Base-by-base conservation (phyloP, 1,140 invertebrate genomes). In the Steinernema feltiae region DNA sequence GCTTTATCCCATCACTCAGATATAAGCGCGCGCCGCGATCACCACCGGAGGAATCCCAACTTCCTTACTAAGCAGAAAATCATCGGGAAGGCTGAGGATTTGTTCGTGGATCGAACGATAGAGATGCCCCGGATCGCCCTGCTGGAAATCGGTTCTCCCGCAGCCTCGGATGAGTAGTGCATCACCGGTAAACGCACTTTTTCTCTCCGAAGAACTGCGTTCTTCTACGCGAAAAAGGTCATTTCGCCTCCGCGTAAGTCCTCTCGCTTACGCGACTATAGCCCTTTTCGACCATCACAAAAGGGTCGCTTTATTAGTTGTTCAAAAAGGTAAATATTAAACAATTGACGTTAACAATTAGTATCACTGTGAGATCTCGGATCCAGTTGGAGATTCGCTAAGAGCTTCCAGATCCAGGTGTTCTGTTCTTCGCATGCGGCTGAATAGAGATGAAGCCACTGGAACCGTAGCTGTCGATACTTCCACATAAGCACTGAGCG, bases 111-210 rank as follows among this genome's bases (percentile, higher is more conserved):
- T 93, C 27, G 94, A 97, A 30, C 93, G 88, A 87, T 97, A 99
- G 0, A 99, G 89, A 48, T 84, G 90, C 70, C 89, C 88, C 0
- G 95, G 82, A 77, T 91, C 90, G 88, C 89, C 90, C 86, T 89
- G 85, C 82, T 91, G 90, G 83, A 91, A 91, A 83, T 91, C 90
- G 31, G 90, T 91, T 70, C 90, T 81, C 32, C 90, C 90, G 87
- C 90, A 91, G 0, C 90, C 90, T 74, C 96, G 89, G 80, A 98
- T 95, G 3, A 99, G 88, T 0, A 99, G 86, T 0, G 95, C 91
- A 89, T 99, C 97, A 0, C 97, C 97, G 0, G 97, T 99, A 84
- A 99, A 98, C 0, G 92, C n/a, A n/a, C n/a, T n/a, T n/a, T n/a
- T n/a, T n/a, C n/a, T n/a, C n/a, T n/a, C n/a, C n/a, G n/a, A n/a